Evolutionary conservation across 1,140 invertebrate species (phyloP), one percentile per base, ranked within the genome.

Genomic region (Aethina tumida): DNA sequence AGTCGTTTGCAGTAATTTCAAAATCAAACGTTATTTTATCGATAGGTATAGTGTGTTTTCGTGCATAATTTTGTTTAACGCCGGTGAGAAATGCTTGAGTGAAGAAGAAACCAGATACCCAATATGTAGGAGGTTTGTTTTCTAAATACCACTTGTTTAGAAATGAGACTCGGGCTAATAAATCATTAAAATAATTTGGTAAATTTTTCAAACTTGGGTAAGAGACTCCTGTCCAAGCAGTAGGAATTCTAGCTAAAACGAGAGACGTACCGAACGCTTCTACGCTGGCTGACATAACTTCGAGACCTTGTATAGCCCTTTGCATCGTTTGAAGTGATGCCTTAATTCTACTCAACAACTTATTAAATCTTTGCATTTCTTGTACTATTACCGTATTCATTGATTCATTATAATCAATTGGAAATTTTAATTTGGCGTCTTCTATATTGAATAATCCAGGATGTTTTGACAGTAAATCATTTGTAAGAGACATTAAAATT

Each of bases 51-150:
- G 76, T 79, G 49, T 84, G 83, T 55, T 84, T 84, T 39, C 93
- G 66, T 2, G 92, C 91, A 63, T 71, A 95, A 62, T 96, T 95
- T 63, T 96, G 92, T 47, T 89, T 77, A 1, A 84, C 84, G 2
- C 84, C 91, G 5, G 92, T 95, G 9, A 97, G 66, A 61, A 97
- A 96, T 0, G 87, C 88, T 64, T 96, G 90, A 0, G 88, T 89
- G 57, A 95, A 95, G 54, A 86, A 96, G 60, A 97, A 94, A 6
- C 90, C 92, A 0, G 90, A 90, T 3, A 97, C 69, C 93, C 92
- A 97, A 64, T 90, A 94, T 0, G 75, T 77, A 0, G 68, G 38
- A 2, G 90, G 88, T 59, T 87, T 87, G 2, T 84, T 84, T 24
- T 79, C 50, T 13, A n/a, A n/a, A n/a, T n/a, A 42, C 92, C 92